phyloP scores from a whole-genome alignment of 2,113 vertebrate species.

The Alectura lathami region DNA sequence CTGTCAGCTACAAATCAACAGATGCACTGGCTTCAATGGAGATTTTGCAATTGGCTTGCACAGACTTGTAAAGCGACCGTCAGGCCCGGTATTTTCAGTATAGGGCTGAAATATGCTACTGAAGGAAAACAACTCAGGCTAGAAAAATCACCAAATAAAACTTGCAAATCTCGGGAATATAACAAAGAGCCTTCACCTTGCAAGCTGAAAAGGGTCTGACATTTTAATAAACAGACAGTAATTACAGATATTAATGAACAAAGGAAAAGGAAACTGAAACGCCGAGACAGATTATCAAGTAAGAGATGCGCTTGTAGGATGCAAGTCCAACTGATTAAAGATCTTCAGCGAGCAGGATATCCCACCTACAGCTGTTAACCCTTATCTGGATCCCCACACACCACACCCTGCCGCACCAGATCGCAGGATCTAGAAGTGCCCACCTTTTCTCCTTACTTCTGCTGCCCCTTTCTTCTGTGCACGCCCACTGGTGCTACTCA shows the following conservation, averaged over 20 bases:
- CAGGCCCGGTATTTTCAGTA: background rate
- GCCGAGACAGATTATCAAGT: constrained; percentile 20
- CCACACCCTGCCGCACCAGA: constrained; percentile 2
- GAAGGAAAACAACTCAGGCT: background rate
- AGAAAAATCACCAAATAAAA: background rate
- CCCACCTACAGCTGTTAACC: constrained; percentile 43
- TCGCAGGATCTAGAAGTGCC: background rate
- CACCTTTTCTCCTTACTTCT: constrained; percentile 23
- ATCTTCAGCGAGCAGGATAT: constrained; percentile 47
- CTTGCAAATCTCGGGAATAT: background rate
- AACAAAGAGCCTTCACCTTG: background rate
- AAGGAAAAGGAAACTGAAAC: constrained; percentile 46
- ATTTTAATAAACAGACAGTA: constrained; percentile 14
- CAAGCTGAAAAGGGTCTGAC: background rate
- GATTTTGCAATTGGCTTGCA: background rate
- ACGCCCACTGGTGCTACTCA: background rate
- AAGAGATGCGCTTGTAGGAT: background rate
- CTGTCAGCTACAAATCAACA: constrained; percentile 30
- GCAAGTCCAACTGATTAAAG: constrained; percentile 30
- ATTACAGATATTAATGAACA: constrained; percentile 48
- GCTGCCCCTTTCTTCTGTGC: background rate
- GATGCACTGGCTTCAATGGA: background rate
- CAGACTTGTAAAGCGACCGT: background rate
- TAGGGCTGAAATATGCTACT: background rate
- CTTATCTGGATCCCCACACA: constrained; percentile 35